Percentiles rank a stretch among this genome's conserved stretches.
phyloP scores from a whole-genome alignment of 2,797 vertebrate species.

The Podargus strigoides region DNA sequence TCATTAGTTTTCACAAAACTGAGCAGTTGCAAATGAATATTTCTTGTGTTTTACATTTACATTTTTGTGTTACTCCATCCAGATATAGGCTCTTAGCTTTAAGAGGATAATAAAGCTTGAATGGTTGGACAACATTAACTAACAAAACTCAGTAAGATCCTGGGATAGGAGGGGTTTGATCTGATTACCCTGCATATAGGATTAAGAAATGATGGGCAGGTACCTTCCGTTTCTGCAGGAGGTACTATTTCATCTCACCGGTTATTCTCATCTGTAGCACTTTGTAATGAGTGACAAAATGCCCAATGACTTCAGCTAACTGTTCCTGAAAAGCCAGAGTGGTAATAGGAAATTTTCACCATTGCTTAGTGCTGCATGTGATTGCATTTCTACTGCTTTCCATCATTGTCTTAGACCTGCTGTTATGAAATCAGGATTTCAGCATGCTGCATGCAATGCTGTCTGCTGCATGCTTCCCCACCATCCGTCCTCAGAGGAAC shows the following conservation, averaged over 20 bases:
- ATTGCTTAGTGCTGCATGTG: neutral
- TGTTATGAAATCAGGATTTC: neutral
- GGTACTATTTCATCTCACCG: neutral
- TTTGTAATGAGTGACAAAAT: neutral
- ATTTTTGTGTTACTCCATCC: neutral
- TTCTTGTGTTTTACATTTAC: neutral
- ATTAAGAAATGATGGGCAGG: neutral
- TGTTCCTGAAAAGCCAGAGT: neutral
- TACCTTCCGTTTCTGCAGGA: neutral
- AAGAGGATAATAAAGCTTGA: neutral
- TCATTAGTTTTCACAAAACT: neutral
- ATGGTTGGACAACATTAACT: neutral
- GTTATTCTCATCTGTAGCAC: neutral
- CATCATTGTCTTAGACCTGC: neutral
- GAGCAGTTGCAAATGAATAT: neutral
- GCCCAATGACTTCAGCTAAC: neutral
- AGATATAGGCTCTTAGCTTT: neutral
- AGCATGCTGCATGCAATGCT: neutral
- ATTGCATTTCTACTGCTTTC: neutral
- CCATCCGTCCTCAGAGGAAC: neutral
- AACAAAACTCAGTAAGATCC: neutral
- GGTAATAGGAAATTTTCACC: neutral
- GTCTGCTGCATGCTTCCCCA: neutral
- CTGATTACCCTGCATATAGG: neutral
- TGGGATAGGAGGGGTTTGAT: neutral